Evolutionary conservation across 2,113 vertebrate genomes (phyloP).

Genomic region (Phrynosoma blainvillii): DNA sequence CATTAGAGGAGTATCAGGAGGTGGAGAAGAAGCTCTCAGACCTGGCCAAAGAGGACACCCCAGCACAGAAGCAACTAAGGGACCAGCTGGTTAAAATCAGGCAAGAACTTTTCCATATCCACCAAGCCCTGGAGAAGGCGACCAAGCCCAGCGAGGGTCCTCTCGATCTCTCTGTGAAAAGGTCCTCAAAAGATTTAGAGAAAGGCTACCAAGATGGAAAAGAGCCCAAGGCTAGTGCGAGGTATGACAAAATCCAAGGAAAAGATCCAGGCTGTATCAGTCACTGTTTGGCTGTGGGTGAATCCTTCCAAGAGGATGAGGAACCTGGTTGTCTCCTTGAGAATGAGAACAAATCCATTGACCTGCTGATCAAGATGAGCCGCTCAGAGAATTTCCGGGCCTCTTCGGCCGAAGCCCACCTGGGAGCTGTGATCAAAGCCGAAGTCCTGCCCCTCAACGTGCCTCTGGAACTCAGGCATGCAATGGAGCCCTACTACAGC

Average conservation of each 20-base stretch:
- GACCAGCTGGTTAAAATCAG: constrained; percentile 93
- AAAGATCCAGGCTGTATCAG: constrained; percentile 50
- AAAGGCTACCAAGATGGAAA: constrained; percentile 58
- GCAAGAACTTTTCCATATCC: constrained; percentile 90
- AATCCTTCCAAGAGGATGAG: constrained; percentile 14
- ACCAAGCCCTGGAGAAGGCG: constrained; percentile 86
- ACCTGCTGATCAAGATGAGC: constrained; percentile 85
- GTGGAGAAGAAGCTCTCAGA: constrained; percentile 87
- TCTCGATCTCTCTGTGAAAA: constrained; percentile 92
- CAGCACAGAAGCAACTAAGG: constrained; percentile 85
- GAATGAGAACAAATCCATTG: constrained; percentile 82
- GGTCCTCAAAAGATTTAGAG: constrained; percentile 50
- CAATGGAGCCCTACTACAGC: constrained; percentile 77
- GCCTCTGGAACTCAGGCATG: constrained; percentile 69
- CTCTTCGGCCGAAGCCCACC: constrained; percentile 7
- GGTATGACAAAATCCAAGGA: constrained; percentile 13
- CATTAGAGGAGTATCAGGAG: constrained; percentile 88
- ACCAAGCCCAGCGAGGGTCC: constrained; percentile 82
- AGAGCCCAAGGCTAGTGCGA: constrained; percentile 36
- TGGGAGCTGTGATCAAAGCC: constrained; percentile 67
- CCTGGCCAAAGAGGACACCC: constrained; percentile 80
- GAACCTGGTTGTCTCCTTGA: constrained; percentile 67
- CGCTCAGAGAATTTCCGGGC: constrained; percentile 48
- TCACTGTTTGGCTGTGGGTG: fast-evolving
- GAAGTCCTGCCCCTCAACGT: constrained; percentile 74